A percentile compares a stretch with the other conserved stretches of the same genome.
phyloP scores from a whole-genome alignment of 2,888 invertebrate genomes.

The Lysandra bellargus region DNA sequence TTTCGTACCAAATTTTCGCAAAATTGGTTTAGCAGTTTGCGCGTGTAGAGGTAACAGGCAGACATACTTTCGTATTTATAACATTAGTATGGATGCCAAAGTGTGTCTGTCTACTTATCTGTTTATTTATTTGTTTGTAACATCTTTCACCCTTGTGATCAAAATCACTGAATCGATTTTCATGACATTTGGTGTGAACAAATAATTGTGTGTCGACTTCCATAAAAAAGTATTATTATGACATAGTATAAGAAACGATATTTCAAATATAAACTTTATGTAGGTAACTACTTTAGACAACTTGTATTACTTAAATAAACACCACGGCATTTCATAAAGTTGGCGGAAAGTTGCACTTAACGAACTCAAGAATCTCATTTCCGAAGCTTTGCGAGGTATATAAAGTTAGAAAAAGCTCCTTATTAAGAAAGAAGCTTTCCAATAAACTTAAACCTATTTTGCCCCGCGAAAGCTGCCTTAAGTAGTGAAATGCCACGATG shows the following conservation, averaged over 20 bases:
- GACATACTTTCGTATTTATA: too few species aligned
- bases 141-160: too few species aligned
- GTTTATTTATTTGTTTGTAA: too few species aligned
- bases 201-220: too few species aligned
- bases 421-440: constrained; percentile 17
- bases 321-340: constrained; percentile 11
- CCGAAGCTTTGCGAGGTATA: constrained; percentile 17
- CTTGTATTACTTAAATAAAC: not conserved
- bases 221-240: too few species aligned
- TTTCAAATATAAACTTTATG: not conserved
- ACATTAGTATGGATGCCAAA: too few species aligned
- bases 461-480: not conserved
- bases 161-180: too few species aligned
- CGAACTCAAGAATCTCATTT: constrained; percentile 26
- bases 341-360: not conserved
- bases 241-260: not conserved
- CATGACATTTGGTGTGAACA: too few species aligned
- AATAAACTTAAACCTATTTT: constrained; percentile 3
- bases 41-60: too few species aligned
- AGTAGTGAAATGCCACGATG: not conserved
- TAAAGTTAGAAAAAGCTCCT: constrained; percentile 25
- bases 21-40: too few species aligned
- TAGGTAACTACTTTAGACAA: not conserved
- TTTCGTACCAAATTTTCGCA: too few species aligned
- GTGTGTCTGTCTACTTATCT: too few species aligned